Base-by-base conservation (phyloP, 2,888 invertebrate species). In the Blastobasis adustella region DNA sequence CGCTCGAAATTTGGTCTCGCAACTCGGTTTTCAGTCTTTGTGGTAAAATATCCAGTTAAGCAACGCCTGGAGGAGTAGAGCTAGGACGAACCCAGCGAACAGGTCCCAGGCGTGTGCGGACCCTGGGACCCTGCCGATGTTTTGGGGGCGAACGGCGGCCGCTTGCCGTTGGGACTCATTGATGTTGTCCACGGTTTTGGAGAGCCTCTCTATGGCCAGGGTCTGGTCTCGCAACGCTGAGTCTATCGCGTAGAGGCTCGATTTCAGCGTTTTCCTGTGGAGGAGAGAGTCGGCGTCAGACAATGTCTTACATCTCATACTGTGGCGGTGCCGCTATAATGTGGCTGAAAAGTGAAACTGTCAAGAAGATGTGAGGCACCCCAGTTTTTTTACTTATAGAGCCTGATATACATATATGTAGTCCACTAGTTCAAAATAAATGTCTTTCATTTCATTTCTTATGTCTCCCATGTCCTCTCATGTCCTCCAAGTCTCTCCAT, bases 141-240 rank as follows among this genome's bases (percentile, higher is more conserved):
- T 72, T 6, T 73, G 75, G 0, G 75, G 70, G 0, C 77, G 56
- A 9, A 54, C 60, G 0, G 63, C 49, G 0, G 59, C 51, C 0
- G 61, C 58, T 0, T 58, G 56, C 3, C 73, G 56, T n/a, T 79
- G 77, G 0, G 60, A 60, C 5, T 79, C 78, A 5, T 58, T 60
- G 0, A 87, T 54, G 0, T 61, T 46, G 3, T 83, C 82, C 0
- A 88, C 76, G 0, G 70, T 73, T 36, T 63, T 76, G 0, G 76
- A 62, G 0, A 88, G 61, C 0, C 80, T 60, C 10, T 86, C 83
- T 39, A 91, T 72, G 8, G 90, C 90, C 4, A 71, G 51, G 0
- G 87, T 76, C 53, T 91, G 91, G 0, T 89, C 88, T n/a, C 90
- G 79, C 4, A 91, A 64, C 0, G 89, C 73, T 0, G 74, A 59